Evolutionary conservation across 2,888 invertebrate genomes (phyloP).

Genomic region (Cheilosia pagana): DNA sequence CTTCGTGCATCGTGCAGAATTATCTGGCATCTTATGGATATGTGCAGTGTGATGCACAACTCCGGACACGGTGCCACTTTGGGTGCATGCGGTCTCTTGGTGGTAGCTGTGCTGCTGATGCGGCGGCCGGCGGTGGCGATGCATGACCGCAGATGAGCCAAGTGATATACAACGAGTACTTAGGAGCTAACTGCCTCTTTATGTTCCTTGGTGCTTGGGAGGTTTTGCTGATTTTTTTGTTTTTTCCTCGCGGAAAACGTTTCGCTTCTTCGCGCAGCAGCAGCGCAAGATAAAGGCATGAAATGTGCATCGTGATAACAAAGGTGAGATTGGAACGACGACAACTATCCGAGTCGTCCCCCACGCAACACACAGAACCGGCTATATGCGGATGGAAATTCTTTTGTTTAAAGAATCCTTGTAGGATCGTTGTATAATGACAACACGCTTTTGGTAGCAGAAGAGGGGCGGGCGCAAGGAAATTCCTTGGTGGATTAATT

Average conservation of each 20-base stretch:
- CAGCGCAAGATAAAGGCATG: conserved; percentile 68
- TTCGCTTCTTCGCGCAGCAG: conserved; percentile 41
- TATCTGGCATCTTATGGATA: conserved; percentile 72
- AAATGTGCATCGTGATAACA: conserved; percentile 73
- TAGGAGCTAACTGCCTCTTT: conserved; percentile 73
- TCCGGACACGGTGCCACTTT: conserved; percentile 46
- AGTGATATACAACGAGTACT: conserved; percentile 74
- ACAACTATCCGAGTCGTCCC: conserved; percentile 31
- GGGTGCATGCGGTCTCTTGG: conserved; percentile 34
- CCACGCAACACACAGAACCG: conserved; percentile 15
- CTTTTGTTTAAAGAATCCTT: conserved; percentile 39
- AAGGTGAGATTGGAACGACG: conserved; percentile 65
- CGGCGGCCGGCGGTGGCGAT: conserved; percentile 56
- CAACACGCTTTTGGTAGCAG: neutral
- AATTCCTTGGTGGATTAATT: conserved; percentile 33
- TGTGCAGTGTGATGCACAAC: conserved; percentile 60
- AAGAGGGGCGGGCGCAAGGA: neutral
- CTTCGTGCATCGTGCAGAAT: conserved; percentile 72
- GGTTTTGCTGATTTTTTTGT: conserved; percentile 21
- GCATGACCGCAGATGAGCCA: conserved; percentile 71
- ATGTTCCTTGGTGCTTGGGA: conserved; percentile 56
- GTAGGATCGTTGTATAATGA: conserved; percentile 14
- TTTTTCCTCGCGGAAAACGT: conserved; percentile 8
- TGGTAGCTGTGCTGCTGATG: neutral
- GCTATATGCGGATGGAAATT: conserved; percentile 27